A percentile compares a stretch with the other conserved stretches of the same genome.
phyloP scores from a whole-genome alignment of 2,888 invertebrate genomes.

The Trachelus tabidus region DNA sequence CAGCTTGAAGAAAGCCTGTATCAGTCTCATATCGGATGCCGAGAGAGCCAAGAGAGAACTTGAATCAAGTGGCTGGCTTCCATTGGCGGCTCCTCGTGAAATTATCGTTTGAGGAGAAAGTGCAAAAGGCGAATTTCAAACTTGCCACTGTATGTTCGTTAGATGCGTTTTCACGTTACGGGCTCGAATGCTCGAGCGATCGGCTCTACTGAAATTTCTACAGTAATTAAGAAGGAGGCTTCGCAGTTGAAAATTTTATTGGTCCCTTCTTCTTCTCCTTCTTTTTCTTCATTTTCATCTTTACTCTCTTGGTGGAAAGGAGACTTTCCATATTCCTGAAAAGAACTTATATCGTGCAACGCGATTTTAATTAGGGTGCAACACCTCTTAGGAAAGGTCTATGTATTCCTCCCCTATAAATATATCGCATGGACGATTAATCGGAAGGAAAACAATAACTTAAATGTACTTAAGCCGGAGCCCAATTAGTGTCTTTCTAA shows the following conservation, averaged over 20 bases:
- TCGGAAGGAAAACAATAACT: slow-evolving; percentile 38
- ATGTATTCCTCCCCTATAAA: background rate
- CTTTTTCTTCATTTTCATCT: background rate
- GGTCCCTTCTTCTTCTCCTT: background rate
- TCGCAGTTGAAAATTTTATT: background rate
- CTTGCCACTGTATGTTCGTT: slow-evolving; percentile 14
- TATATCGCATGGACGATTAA: slow-evolving; percentile 17
- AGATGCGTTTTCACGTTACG: background rate
- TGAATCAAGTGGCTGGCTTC: slow-evolving; percentile 12
- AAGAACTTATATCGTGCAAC: background rate
- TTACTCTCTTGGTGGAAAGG: background rate
- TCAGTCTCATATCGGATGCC: slow-evolving; percentile 20
- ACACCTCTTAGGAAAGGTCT: background rate
- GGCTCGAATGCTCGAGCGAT: background rate
- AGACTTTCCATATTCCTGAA: background rate
- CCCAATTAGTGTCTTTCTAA: slow-evolving; percentile 45
- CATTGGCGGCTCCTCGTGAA: slow-evolving; percentile 29
- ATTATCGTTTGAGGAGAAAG: slow-evolving; percentile 33
- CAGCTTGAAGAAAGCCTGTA: slow-evolving; percentile 27
- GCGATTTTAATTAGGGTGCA: background rate
- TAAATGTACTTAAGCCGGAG: slow-evolving; percentile 31
- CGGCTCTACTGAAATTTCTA: background rate
- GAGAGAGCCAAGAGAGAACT: slow-evolving; percentile 15
- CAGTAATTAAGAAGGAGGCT: background rate
- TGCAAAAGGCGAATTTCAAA: slow-evolving; percentile 32